Evolutionary conservation across 2,797 vertebrate genomes (phyloP).

Genomic region (Hydrophis major): DNA sequence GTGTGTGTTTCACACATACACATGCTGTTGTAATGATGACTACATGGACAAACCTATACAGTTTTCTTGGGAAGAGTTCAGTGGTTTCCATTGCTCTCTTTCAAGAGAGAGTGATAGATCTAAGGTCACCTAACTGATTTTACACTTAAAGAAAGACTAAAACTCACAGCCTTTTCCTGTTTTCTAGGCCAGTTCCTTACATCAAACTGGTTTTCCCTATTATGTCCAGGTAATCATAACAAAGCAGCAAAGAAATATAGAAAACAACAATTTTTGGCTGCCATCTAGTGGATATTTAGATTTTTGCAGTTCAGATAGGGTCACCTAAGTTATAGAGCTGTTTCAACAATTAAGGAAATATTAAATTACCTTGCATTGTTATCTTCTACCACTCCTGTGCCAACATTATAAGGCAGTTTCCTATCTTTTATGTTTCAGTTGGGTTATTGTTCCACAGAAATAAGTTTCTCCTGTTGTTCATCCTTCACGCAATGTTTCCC

Average conservation of each 20-base stretch:
- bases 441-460: neutral
- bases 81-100: neutral
- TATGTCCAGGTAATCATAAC: neutral
- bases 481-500: neutral
- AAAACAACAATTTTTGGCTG: neutral
- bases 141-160: neutral
- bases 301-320: neutral
- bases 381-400: neutral
- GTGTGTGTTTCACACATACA: neutral
- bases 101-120: neutral
- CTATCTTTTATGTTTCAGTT: neutral
- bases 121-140: neutral
- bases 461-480: neutral
- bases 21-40: neutral
- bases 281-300: neutral
- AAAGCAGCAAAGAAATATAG: neutral
- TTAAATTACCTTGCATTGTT: neutral
- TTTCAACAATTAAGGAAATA: neutral
- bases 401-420: neutral
- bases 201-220: neutral
- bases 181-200: neutral
- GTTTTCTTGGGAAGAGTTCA: neutral
- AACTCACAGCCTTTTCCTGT: neutral
- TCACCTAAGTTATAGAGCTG: neutral
- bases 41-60: neutral